Evolutionary conservation across 1,140 invertebrate species (phyloP).

Genomic region (Leptinotarsa undecemlineata): DNA sequence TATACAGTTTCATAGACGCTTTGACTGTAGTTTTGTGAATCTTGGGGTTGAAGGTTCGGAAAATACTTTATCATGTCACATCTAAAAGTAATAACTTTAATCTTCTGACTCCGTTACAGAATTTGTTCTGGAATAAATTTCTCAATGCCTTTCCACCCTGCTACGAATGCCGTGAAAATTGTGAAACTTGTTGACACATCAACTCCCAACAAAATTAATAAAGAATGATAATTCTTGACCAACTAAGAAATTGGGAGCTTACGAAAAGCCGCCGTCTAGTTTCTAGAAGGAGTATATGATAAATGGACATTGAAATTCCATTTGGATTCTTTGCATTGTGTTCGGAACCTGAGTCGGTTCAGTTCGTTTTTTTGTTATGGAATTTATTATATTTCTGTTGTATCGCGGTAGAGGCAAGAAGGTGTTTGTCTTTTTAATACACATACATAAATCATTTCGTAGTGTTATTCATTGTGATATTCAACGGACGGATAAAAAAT

Average conservation of each 20-base stretch:
- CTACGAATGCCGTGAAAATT: neutral
- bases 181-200: conserved; percentile 10
- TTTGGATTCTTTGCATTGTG: conserved; percentile 26
- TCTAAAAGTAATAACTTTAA: no score
- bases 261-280: conserved; percentile 21
- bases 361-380: conserved; percentile 24
- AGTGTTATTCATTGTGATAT: conserved; percentile 22
- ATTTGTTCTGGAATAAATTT: no score
- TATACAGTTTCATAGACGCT: no score
- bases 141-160: no score
- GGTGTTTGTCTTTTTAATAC: conserved; percentile 28
- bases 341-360: conserved; percentile 19
- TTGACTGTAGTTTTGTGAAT: no score
- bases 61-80: no score
- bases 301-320: conserved; percentile 28
- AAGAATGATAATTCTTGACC: conserved; percentile 14
- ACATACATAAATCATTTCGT: conserved; percentile 21
- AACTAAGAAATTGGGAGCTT: conserved; percentile 10
- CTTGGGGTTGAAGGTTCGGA: no score
- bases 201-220: conserved; percentile 13
- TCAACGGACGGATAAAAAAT: conserved; percentile 8
- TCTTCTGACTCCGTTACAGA: no score
- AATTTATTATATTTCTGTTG: conserved; percentile 27
- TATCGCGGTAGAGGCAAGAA: conserved; percentile 22
- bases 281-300: conserved; percentile 24